Evolutionary conservation across 2,113 vertebrate species (phyloP), one percentile per base, ranked within the genome.

Genomic region (Malurus melanocephalus): DNA sequence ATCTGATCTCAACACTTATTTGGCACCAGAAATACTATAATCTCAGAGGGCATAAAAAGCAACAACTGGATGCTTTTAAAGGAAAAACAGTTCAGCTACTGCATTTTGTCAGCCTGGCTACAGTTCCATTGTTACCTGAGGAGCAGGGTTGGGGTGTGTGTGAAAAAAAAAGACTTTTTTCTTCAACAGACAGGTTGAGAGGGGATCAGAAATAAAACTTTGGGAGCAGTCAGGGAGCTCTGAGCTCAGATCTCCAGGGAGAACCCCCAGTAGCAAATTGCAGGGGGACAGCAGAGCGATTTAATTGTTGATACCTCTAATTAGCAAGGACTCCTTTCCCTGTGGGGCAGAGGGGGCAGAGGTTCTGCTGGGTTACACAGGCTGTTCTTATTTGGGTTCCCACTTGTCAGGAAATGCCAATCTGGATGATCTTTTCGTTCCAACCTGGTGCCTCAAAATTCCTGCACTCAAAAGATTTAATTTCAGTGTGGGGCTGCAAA

Each of bases 61-160:
- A 26, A 17, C 4, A 42, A 46, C n/a, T 46, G 20, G 4, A 45
- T 42, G 11, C 6, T 51, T 89, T 89, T 57, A 76, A 67, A 62
- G 42, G n/a, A 60, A 52, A 26, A 75, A 13, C 4, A 43, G 7
- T 38, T 60, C 18, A 57, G 7, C 14, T 10, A 4, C 13, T 49
- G 5, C 1, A 8, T 57, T 81, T 80, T 55, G 28, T 66, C 48
- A 75, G 33, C 20, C 42, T 59, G n/a, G n/a, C 22, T 62, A 35
- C 28, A 17, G 45, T 2, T 33, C 11, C 24, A 16, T 8, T 64
- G 28, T 60, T 56, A 65, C 13, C 11, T 51, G 45, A 16, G 24
- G 5, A 64, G 32, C 1, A 21, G 55, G n/a, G 23, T 20, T 55
- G 32, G 3, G 6, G 2, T 0, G 8, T 2, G 3, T 7, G 7